These are phyloP conservation scores for Atta colombica DNA, from an alignment of 1,140 invertebrate genomes.

Conservation along the genomic window DNA sequence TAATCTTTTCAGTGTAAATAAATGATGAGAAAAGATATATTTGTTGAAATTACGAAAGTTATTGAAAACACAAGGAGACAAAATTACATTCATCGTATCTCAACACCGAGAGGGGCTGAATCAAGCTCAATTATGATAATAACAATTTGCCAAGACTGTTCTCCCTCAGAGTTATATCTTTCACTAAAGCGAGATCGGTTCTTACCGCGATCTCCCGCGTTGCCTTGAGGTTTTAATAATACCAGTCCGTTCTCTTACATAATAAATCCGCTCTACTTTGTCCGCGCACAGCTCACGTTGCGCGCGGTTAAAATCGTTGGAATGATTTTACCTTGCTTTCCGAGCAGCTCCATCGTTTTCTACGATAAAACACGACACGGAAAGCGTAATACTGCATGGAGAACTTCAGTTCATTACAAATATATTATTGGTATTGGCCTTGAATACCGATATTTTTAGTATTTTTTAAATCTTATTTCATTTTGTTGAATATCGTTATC, in stretches of 20 bases:
- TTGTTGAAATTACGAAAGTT: neutral
- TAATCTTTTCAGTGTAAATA: neutral
- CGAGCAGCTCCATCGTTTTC: neutral
- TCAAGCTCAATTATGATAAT: conserved; percentile 41
- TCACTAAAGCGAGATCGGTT: conserved; percentile 72
- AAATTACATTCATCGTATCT: neutral
- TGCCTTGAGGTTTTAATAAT: conserved; percentile 79
- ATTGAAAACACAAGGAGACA: neutral
- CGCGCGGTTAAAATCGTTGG: neutral
- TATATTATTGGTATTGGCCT: neutral
- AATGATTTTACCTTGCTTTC: conserved; percentile 39
- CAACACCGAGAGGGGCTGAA: conserved; percentile 7
- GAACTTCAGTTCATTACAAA: neutral
- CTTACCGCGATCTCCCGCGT: conserved; percentile 57
- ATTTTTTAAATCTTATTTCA: neutral
- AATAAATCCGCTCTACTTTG: conserved; percentile 78
- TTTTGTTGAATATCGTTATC: neutral
- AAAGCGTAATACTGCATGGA: neutral
- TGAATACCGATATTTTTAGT: neutral
- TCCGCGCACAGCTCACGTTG: conserved; percentile 22
- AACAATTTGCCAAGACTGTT: conserved; percentile 60
- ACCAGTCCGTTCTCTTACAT: conserved; percentile 77
- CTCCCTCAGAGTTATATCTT: conserved; percentile 67
- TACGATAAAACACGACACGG: neutral
- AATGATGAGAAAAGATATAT: neutral